Base-by-base conservation (phyloP, 1,140 invertebrate species). In the Tetramorium parvispinum region DNA sequence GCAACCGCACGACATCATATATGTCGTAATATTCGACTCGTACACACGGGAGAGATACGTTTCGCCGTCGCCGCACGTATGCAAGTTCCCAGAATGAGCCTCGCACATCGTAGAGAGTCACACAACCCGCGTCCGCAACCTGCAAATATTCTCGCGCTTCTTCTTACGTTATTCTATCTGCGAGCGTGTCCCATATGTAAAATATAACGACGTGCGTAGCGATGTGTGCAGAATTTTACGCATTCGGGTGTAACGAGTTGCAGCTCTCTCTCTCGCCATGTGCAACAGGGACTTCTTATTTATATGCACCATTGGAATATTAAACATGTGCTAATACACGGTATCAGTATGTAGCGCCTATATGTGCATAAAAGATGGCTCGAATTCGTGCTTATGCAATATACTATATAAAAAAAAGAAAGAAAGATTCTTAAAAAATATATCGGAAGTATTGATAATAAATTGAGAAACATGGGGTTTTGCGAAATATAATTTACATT, bases 1-100 rank as follows among this genome's bases (percentile, higher is more conserved):
- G 79, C 79, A 82, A 81, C 79, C 66, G 66, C 79, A 82, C 66
- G 66, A 57, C 79, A 71, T 82, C 79, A 73, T 82, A 59, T 49
- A 73, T 57, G 66, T 71, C 66, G 79, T 82, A 82, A 82, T 82
- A 82, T 82, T 82, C 79, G 66, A 82, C 66, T 82, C 40, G 63
- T 43, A 73, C 66, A 82, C 51, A 71, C 51, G n/a, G 4, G 24
- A 24, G 65, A 68, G 78, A 46, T 81, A 55, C 43, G 57, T 78
- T 49, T 63, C 55, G 32, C 32, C 27, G 4, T 68, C 43, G 37
- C 46, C 32, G 13, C 51, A 13, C 46, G 51, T 37, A 40, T 53
- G 65, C 59, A 18, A 46, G 21, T 82, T 68, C 40, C 18, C 37
- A 40, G 16, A 55, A 16, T n/a, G 51, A 59, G 24, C 43, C 7